Evolutionary conservation across 1,140 invertebrate genomes (phyloP).

Genomic region (Drosophila rhopaloa): DNA sequence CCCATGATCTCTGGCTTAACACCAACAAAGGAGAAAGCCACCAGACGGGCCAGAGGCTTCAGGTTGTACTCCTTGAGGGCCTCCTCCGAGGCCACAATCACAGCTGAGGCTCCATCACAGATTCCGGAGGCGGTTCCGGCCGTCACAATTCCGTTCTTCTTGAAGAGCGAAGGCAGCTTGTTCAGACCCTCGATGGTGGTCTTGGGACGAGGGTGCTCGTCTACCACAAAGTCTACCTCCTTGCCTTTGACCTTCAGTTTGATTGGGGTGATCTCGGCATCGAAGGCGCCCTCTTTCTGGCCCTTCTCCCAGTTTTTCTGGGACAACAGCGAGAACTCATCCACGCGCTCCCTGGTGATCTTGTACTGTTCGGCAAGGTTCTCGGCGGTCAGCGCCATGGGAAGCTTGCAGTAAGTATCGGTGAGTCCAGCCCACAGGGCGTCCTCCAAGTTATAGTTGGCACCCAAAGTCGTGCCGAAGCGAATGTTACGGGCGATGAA

Average conservation of each 20-base stretch:
- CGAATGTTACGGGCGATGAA: conserved; percentile 94
- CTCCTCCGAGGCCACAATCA: conserved; percentile 96
- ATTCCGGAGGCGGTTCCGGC: conserved; percentile 98
- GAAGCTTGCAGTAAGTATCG: conserved; percentile 95
- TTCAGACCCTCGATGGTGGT: conserved; percentile 93
- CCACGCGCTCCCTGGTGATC: conserved; percentile 93
- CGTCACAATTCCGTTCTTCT: conserved; percentile 97
- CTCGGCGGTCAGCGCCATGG: conserved; percentile 99
- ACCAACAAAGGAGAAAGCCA: conserved; percentile 91
- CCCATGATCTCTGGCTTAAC: conserved; percentile 95
- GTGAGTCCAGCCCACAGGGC: conserved; percentile 95
- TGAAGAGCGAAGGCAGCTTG: conserved; percentile 96
- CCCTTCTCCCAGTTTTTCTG: conserved; percentile 94
- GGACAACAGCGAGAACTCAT: conserved; percentile 94
- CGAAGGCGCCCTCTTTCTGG: conserved; percentile 94
- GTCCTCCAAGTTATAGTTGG: conserved; percentile 94
- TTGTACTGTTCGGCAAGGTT: conserved; percentile 97
- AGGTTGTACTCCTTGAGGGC: conserved; percentile 93
- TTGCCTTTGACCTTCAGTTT: conserved; percentile 93
- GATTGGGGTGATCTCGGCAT: conserved; percentile 95
- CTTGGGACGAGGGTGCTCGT: conserved; percentile 97
- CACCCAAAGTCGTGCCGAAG: conserved; percentile 96
- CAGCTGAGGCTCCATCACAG: conserved; percentile 96
- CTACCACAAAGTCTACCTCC: conserved; percentile 91
- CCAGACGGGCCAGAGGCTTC: conserved; percentile 90